Conservation (phyloP, 2,113 vertebrate species). For the Sardina pilchardus region DNA sequence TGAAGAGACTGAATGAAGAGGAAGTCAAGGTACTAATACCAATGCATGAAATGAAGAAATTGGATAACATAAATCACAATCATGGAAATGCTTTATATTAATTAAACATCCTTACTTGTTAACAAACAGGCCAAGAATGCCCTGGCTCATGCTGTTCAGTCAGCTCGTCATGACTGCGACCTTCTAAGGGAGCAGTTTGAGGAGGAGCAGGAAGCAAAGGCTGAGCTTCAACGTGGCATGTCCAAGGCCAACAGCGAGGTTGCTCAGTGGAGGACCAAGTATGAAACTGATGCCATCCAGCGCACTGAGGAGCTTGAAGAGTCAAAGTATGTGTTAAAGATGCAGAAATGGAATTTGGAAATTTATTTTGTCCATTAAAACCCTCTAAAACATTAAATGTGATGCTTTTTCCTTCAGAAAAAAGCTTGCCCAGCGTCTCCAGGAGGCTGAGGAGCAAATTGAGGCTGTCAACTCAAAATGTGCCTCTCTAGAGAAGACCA, state of each 20-base stretch:
- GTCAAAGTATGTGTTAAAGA: slow-evolving; percentile 59
- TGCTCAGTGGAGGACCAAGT: slow-evolving; percentile 73
- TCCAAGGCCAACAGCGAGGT: slow-evolving; percentile 75
- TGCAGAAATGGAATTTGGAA: background rate
- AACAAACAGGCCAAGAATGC: slow-evolving; percentile 68
- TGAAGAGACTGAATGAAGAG: no score
- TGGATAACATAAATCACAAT: no score
- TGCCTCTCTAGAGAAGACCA: no score
- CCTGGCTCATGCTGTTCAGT: slow-evolving; percentile 67
- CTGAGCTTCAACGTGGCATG: slow-evolving; percentile 67
- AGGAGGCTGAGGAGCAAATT: no score
- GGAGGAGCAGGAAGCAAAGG: slow-evolving; percentile 70
- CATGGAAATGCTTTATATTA: no score
- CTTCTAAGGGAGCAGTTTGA: slow-evolving; percentile 70
- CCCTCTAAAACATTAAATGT: slow-evolving; percentile 42
- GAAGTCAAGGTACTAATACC: no score
- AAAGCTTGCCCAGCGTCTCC: no score
- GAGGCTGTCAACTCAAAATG: no score
- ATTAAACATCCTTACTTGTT: no score
- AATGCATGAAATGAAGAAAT: no score
- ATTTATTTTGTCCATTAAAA: background rate
- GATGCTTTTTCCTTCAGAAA: no score
- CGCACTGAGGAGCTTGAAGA: slow-evolving; percentile 71
- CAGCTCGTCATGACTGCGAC: slow-evolving; percentile 70
- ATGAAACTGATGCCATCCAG: slow-evolving; percentile 73